A percentile compares a stretch with the other conserved stretches of the same genome.
Conservation (phyloP, 2,113 vertebrate genomes). For the Seriola rivoliana region DNA sequence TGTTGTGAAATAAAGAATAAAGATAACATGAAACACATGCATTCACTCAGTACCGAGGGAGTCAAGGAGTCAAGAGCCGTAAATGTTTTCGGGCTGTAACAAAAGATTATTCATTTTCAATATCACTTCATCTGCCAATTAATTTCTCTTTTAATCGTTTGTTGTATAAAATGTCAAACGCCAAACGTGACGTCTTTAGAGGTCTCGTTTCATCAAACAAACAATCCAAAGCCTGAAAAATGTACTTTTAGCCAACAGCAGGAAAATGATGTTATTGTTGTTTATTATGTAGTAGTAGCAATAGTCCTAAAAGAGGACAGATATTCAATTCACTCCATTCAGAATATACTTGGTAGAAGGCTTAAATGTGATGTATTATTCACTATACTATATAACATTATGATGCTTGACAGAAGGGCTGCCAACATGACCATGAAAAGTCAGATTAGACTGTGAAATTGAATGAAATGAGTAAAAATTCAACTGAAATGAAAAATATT, state of each 20-base stretch:
- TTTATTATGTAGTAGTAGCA: neutral
- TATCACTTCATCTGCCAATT: neutral
- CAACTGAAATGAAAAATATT: conserved; percentile 47
- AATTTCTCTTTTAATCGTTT: neutral
- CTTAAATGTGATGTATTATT: conserved; percentile 5
- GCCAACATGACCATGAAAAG: conserved; percentile 22
- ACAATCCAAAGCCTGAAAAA: neutral
- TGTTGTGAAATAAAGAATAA: neutral
- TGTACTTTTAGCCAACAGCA: neutral
- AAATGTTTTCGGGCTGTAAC: neutral
- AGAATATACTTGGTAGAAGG: neutral
- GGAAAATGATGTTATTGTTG: neutral
- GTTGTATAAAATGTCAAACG: neutral
- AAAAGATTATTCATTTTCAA: neutral
- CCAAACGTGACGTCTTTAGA: neutral
- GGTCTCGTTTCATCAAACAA: neutral
- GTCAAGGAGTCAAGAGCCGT: too few species aligned
- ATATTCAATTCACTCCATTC: conserved; percentile 8
- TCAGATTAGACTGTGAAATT: conserved; percentile 55
- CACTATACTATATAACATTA: neutral
- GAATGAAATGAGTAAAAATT: conserved; percentile 45
- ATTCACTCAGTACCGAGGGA: neutral
- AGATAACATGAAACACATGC: neutral
- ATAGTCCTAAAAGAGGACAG: neutral
- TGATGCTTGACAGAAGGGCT: conserved; percentile 1